Conservation (phyloP, 2,797 vertebrate genomes). For the Discoglossus pictus region DNA sequence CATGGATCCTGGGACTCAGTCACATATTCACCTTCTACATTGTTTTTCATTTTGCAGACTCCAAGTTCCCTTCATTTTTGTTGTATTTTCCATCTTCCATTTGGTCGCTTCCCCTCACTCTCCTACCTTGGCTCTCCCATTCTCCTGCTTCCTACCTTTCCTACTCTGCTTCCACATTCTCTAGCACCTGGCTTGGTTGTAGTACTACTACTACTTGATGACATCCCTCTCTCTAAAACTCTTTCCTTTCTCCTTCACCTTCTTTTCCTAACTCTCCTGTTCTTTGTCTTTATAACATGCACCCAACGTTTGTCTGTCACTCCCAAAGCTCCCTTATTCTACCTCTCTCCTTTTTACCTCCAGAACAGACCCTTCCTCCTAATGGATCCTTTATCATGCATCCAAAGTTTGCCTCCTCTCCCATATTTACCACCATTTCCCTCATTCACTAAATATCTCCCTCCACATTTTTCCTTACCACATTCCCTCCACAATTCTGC, state of each 20-base stretch:
- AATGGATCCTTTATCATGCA: not conserved
- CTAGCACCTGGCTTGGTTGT: not conserved
- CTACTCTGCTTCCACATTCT: not conserved
- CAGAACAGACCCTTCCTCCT: not conserved
- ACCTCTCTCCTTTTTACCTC: not conserved
- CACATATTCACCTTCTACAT: not conserved
- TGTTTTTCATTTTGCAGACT: too few species aligned
- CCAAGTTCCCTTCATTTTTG: not conserved
- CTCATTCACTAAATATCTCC: not conserved
- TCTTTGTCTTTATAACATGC: not conserved
- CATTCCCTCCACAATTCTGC: not conserved
- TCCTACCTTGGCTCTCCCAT: not conserved
- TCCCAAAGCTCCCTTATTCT: not conserved
- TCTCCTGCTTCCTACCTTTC: not conserved
- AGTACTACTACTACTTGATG: not conserved
- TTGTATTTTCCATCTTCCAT: not conserved
- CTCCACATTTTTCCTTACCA: not conserved
- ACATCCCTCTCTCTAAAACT: not conserved
- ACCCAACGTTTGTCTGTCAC: not conserved
- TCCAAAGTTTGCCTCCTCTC: not conserved
- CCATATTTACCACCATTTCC: not conserved
- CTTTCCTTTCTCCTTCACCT: not conserved
- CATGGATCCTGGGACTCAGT: not conserved
- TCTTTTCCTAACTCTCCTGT: not conserved
- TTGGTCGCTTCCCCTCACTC: too few species aligned